phyloP scores from a whole-genome alignment of 2,797 vertebrate genomes.

The Protosalanx chinensis region DNA sequence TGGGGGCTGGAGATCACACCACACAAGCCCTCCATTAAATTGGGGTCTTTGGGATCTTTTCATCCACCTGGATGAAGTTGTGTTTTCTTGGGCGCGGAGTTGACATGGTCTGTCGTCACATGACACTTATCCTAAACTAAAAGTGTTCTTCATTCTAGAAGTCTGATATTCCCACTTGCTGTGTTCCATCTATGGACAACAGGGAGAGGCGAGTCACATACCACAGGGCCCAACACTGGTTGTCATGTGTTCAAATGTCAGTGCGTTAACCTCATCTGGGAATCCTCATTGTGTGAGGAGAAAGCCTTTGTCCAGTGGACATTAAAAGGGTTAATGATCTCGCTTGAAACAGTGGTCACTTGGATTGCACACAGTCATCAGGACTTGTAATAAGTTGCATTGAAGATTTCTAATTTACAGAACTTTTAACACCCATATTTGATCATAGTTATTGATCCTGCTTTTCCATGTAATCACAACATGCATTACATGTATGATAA shows the following conservation, averaged over 20 bases:
- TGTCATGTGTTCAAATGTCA: constrained; percentile 26
- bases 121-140: too few species aligned
- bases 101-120: background rate
- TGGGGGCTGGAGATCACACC: constrained; percentile 16
- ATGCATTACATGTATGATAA: background rate
- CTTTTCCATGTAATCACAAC: background rate
- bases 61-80: background rate
- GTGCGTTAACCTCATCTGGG: constrained; percentile 7
- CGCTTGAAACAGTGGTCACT: background rate
- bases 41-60: constrained; percentile 1
- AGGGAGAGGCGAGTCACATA: constrained; percentile 15
- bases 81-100: background rate
- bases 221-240: constrained; percentile 19
- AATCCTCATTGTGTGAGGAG: constrained; percentile 4
- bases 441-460: background rate
- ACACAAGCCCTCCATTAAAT: constrained; percentile 23
- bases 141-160: too few species aligned
- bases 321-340: constrained; percentile 5
- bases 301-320: constrained; percentile 2
- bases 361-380: background rate
- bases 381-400: too few species aligned
- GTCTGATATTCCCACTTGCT: too few species aligned
- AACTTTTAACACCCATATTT: background rate
- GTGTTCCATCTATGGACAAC: constrained; percentile 5
- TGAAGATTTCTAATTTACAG: background rate